Evolutionary conservation across 2,888 invertebrate species (phyloP), one percentile per base, ranked within the genome.

Genomic region (Zhuqinia jingwanae): DNA sequence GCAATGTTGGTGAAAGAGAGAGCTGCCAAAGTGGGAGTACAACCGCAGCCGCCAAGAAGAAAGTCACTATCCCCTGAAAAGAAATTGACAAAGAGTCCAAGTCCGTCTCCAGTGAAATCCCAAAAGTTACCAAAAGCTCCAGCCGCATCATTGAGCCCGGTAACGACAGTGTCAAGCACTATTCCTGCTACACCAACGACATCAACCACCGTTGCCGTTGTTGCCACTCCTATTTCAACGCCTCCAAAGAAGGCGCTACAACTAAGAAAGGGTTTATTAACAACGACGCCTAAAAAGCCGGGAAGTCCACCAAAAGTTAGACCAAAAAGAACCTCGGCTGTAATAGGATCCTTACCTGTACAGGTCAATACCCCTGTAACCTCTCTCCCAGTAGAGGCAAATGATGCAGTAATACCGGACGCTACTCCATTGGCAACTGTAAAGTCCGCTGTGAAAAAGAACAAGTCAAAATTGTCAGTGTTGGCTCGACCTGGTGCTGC

Each of bases 1-100:
- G 91, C 90, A 0, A 89, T 90, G 60, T 36, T 90, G 22, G 89
- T 91, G 17, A 91, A 89, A 68, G 90, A 90, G 82, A 56, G 91
- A 80, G 89, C 91, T 47, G 89, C 86, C 0, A 90, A 90, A 78
- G 87, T 89, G 22, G 86, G 85, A 17, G 50, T 79, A 2, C 80
- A 81, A 42, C 47, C 63, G 8, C 85, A 30, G n/a, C 81, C 77
- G 56, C 60, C 76, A 10, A 56, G 88, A 45, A 68, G 84, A 50
- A 88, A 87, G 65, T 79, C 75, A 10, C 50, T 78, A 1, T 88
- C 86, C 15, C 90, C 90, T 1, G 82, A 88, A 3, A 90, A 90
- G 50, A 73, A 80, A 25, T 15, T 82, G 10, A 78, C 85, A 1
- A 88, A 88, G 30, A 84, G 84, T 53, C 84, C 86, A 20, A 88